A percentile compares a stretch with the other conserved stretches of the same genome.
phyloP scores from a whole-genome alignment of 53 echinoderm and acorn worm species.

The Antedon mediterranea region DNA sequence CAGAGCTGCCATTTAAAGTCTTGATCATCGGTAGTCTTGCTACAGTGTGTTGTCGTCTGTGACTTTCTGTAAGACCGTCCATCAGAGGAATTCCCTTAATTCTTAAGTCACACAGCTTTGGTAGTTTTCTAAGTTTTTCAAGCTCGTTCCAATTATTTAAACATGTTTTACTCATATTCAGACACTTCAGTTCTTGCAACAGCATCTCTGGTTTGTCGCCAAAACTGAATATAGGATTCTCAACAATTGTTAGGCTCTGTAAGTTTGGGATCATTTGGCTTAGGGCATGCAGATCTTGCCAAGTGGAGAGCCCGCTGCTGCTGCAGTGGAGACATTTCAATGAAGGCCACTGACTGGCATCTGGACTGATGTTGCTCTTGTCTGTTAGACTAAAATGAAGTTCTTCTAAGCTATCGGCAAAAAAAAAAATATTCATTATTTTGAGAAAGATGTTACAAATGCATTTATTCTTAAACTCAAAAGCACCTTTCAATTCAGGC shows the following conservation, averaged over 20 bases:
- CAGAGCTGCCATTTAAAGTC: constrained; percentile 49
- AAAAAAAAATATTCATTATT: no score
- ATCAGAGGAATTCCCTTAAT: constrained; percentile 48
- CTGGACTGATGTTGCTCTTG: constrained; percentile 16
- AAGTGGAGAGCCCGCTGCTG: constrained; percentile 45
- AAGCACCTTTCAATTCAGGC: no score
- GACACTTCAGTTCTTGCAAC: constrained; percentile 37
- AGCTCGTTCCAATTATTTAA: constrained; percentile 62
- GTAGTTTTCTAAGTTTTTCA: constrained; percentile 55
- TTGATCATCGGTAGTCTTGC: constrained; percentile 54
- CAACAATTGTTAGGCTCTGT: constrained; percentile 37
- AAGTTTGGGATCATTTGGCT: constrained; percentile 51
- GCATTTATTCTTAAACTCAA: no score
- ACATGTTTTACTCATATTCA: constrained; percentile 44
- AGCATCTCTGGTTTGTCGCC: constrained; percentile 18
- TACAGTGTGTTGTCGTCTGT: constrained; percentile 32
- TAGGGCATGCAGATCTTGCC: constrained; percentile 44
- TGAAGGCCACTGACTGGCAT: constrained; percentile 5
- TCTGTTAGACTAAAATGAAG: constrained; percentile 76
- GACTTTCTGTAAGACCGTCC: constrained; percentile 11
- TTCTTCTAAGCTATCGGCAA: constrained; percentile 55
- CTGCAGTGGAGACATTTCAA: constrained; percentile 78
- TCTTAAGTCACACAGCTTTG: constrained; percentile 36
- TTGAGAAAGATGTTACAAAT: no score
- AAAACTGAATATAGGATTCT: constrained; percentile 39